Evolutionary conservation across 2,797 vertebrate genomes (phyloP), one percentile per base, ranked within the genome.

Genomic region (Scarus forsteni): DNA sequence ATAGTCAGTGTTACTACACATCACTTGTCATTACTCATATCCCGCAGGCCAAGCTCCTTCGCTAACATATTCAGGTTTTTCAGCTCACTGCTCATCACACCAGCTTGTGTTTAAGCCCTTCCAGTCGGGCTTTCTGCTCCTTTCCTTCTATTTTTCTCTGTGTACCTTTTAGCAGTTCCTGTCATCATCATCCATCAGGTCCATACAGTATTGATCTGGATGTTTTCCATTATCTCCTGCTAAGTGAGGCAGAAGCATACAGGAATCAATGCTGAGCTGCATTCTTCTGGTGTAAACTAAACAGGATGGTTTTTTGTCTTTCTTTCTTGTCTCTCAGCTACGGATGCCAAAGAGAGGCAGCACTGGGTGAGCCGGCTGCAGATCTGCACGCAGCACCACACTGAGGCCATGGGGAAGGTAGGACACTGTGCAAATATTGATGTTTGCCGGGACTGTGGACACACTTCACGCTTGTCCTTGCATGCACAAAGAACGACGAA

Each of bases 331-430:
- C 11, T 70, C 38, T 51, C 75, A 99, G 98, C 96, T 71, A 92
- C 96, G 1, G 98, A 99, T 82, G 97, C 98, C 85, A 99, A 99
- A 84, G 98, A 99, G 81, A 94, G 98, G 45, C 98, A 99, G 53
- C 98, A 99, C 70, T 99, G 98, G 98, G 98, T 99, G 75, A 99
- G 98, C 93, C 92, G 98, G 66, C 95, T 99, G 51, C 98, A 99
- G 92, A 97, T 99, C 77, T 99, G 98, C 86, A 96, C 97, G 0
- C 98, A 99, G 53, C 98, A 99, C 82, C 98, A 99, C 92, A 99
- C 98, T 0, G 98, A 99, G 91, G 98, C 98, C 73, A 96, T 99
- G 89, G 98, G 98, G 54, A 99, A 99, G 97, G 98, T 99, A 91
- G 85, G 85, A 7, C 2, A 11, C 1, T 8, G 12, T 39, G 36